Base-by-base conservation (phyloP, 2,888 invertebrate species). In the Autographa gamma region DNA sequence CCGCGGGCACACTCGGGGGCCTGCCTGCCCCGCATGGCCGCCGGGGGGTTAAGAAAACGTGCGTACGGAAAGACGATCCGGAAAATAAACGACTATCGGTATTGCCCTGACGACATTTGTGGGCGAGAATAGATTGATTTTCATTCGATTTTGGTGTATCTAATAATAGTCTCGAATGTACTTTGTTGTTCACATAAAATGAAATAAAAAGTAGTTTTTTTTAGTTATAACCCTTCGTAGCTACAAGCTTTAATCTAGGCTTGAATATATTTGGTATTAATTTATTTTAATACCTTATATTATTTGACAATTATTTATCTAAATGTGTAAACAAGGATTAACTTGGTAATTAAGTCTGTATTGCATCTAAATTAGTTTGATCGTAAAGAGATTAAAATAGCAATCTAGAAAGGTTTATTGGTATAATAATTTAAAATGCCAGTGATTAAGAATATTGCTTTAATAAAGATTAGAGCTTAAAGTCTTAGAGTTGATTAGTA, bases 1-100 rank as follows among this genome's bases (percentile, higher is more conserved):
- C 93, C 95, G 69, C 54, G 94, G 92, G 96, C 82, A 86, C 86
- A 80, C 83, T 79, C 84, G 62, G 74, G 82, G 84, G 86, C 87
- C 88, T 86, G 87, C 69, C 80, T 80, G 86, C 78, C 88, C 89
- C 86, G 81, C 84, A 85, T 83, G 85, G 85, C 85, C 84, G 86
- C 82, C 79, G 84, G 85, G 88, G 91, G 89, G 88, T 90, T 88
- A 83, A 85, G 89, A 84, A 86, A 87, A 89, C 87, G 80, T 82
- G 85, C 84, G 81, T 80, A 83, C 77, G 71, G 77, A 78, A 81
- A 85, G 82, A 80, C 77, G 75, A 76, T 81, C 70, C 73, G 76
- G 79, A 76, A 81, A 80, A 88, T 86, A 88, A 89, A 91, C 84
- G 91, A 86, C 87, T 82, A 87, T 87, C 83, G 86, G 82, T 88